Conservation (phyloP, 2,113 vertebrate genomes). For the cattle (Bos taurus) region ARS-UCD2.0 NC_037331.1:11300001-11300500, state of each 20-base stretch:
- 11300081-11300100: not conserved
- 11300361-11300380: not conserved
- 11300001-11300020: not conserved
- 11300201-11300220: not conserved
- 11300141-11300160: not conserved
- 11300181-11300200: not conserved
- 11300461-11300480: not conserved
- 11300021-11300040: not conserved
- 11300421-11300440: not conserved
- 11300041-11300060: not conserved
- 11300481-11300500: not conserved
- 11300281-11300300: not conserved
- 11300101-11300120: not conserved
- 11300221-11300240: not conserved
- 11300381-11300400: not conserved
- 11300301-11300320: not conserved
- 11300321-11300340: not conserved
- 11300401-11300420: not conserved
- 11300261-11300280: not conserved
- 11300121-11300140: not conserved
- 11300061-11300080: not conserved
- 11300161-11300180: not conserved
- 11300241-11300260: not conserved
- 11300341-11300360: not conserved
- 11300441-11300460: not conserved